phyloP scores from a whole-genome alignment of 2,888 invertebrate genomes.

The Pomacea canaliculata region DNA sequence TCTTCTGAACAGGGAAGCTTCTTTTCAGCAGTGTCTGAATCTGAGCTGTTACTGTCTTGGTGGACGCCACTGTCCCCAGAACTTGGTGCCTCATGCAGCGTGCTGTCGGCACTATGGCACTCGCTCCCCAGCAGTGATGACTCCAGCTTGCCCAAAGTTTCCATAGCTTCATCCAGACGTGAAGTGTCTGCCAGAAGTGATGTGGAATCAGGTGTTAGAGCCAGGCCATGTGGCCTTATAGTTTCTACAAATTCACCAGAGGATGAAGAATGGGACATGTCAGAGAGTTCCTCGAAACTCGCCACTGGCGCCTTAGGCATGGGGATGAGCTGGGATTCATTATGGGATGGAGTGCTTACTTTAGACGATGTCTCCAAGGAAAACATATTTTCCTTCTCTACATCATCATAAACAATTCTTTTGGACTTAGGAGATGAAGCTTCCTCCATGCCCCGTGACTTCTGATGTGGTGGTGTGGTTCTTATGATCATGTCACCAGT shows the following conservation, averaged over 20 bases:
- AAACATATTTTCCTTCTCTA: constrained; percentile 19
- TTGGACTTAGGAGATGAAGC: constrained; percentile 15
- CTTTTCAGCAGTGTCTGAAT: constrained; percentile 32
- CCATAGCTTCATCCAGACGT: constrained; percentile 26
- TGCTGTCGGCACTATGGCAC: constrained; percentile 30
- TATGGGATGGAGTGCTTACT: constrained; percentile 15
- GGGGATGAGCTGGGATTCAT: constrained; percentile 24
- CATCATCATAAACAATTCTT: constrained; percentile 5
- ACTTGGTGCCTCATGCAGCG: constrained; percentile 35
- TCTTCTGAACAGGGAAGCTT: constrained; percentile 2
- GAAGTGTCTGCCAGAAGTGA: constrained; percentile 20
- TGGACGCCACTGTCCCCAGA: constrained; percentile 40
- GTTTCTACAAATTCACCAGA: constrained; percentile 24
- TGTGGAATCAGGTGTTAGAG: background rate
- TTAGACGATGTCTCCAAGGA: constrained; percentile 16
- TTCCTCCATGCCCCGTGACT: constrained; percentile 12
- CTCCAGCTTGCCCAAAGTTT: constrained; percentile 27
- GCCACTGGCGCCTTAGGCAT: constrained; percentile 40
- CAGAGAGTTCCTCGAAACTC: constrained; percentile 41
- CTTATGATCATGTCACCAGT: constrained; percentile 96
- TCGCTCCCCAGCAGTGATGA: constrained; percentile 18
- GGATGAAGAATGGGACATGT: constrained; percentile 40
- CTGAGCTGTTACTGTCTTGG: constrained; percentile 37
- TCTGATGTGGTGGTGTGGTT: constrained; percentile 75
- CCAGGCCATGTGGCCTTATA: background rate